Percentiles rank a stretch among this genome's conserved stretches.
Conservation (phyloP, 2,888 invertebrate species). For the Pterostichus niger region DNA sequence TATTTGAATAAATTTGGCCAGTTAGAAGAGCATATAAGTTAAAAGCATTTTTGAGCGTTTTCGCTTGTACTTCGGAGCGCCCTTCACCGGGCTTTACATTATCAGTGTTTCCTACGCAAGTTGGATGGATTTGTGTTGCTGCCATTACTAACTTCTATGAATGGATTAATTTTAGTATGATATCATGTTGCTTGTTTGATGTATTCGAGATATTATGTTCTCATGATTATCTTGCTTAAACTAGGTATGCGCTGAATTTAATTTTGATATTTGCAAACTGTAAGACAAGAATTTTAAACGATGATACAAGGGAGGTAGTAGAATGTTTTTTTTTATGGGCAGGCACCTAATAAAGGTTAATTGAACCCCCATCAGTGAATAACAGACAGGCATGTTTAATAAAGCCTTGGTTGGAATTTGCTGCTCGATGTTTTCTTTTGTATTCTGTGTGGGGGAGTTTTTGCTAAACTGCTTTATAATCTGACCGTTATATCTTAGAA, state of each 20-base stretch:
- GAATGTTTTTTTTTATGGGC: neutral
- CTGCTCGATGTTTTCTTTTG: conserved; percentile 36
- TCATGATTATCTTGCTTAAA: conserved; percentile 22
- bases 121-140: conserved; percentile 26
- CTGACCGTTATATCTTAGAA: conserved; percentile 47
- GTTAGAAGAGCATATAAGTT: too few relatives aligned
- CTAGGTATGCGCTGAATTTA: conserved; percentile 26
- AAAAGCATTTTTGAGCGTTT: too few relatives aligned
- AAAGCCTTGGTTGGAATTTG: conserved; percentile 35
- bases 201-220: conserved; percentile 46
- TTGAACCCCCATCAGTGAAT: conserved; percentile 40
- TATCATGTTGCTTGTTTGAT: conserved; percentile 33
- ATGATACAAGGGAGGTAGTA: neutral
- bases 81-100: conserved; percentile 14
- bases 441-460: conserved; percentile 31
- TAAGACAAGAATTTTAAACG: neutral
- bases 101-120: conserved; percentile 3
- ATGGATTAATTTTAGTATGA: conserved; percentile 48
- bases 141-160: conserved; percentile 12
- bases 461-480: conserved; percentile 44
- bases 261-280: neutral
- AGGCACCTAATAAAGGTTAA: conserved; percentile 44
- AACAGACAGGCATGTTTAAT: conserved; percentile 52
- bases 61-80: too few relatives aligned
- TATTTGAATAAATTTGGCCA: too few relatives aligned